Evolutionary conservation across 2,888 invertebrate genomes (phyloP).

Genomic region (Xylophagus ater): DNA sequence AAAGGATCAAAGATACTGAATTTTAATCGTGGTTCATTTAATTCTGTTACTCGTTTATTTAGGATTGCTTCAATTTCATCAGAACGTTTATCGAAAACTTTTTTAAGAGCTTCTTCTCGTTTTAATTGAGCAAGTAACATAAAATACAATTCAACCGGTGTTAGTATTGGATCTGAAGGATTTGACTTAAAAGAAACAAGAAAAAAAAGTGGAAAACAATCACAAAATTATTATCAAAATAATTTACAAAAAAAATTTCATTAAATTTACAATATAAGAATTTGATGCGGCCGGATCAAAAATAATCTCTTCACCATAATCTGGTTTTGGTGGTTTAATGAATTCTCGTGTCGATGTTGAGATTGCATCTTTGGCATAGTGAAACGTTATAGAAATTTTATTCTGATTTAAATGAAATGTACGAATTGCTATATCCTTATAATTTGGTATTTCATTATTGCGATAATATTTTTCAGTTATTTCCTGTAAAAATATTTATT

Average conservation of each 20-base stretch:
- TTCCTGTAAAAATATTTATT: slow-evolving; percentile 33
- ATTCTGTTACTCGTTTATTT: slow-evolving; percentile 39
- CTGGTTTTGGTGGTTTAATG: slow-evolving; percentile 56
- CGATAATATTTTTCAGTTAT: slow-evolving; percentile 53
- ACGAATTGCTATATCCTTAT: slow-evolving; percentile 52
- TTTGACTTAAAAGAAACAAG: slow-evolving; percentile 44
- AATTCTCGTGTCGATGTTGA: slow-evolving; percentile 47
- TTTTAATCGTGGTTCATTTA: slow-evolving; percentile 40
- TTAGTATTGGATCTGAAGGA: slow-evolving; percentile 45
- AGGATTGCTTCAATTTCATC: slow-evolving; percentile 40
- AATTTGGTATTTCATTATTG: slow-evolving; percentile 44
- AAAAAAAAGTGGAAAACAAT: background rate
- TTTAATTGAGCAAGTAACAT: slow-evolving; percentile 50
- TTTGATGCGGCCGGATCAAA: slow-evolving; percentile 53
- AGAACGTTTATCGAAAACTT: slow-evolving; percentile 41
- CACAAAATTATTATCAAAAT: background rate
- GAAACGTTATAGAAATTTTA: slow-evolving; percentile 36
- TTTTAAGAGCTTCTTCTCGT: slow-evolving; percentile 48
- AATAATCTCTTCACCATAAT: slow-evolving; percentile 54
- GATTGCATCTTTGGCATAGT: slow-evolving; percentile 32
- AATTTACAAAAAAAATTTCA: slow-evolving; percentile 8
- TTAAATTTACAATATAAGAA: slow-evolving; percentile 49
- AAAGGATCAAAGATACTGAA: slow-evolving; percentile 46
- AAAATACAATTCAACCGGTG: slow-evolving; percentile 52
- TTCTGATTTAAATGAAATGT: slow-evolving; percentile 51